Conservation (phyloP, 2,888 invertebrate genomes). For the Smittia aterrima region DNA sequence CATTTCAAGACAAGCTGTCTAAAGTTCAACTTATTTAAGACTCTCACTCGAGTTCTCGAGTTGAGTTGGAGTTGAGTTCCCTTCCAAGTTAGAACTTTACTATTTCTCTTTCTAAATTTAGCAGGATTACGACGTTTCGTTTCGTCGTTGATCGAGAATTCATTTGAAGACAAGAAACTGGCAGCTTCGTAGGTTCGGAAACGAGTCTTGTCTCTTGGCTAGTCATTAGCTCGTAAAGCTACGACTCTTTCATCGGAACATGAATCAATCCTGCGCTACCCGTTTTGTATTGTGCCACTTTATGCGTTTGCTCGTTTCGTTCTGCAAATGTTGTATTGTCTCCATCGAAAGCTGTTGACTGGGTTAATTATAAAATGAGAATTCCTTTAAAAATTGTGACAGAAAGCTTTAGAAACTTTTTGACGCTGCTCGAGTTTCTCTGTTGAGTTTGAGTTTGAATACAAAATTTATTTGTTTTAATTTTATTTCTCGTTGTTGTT, state of each 20-base stretch:
- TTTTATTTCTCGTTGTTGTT: neutral
- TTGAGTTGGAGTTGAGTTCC: neutral
- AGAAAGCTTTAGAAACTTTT: neutral
- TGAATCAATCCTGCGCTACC: neutral
- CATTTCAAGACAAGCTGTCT: neutral
- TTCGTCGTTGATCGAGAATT: too few relatives aligned
- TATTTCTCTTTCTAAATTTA: neutral
- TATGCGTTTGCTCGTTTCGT: neutral
- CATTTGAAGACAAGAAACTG: too few relatives aligned
- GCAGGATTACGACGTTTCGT: too few relatives aligned
- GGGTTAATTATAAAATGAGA: neutral
- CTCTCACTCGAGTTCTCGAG: neutral
- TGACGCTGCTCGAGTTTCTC: too few relatives aligned
- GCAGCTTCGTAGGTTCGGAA: too few relatives aligned
- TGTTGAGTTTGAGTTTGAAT: too few relatives aligned
- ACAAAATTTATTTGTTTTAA: neutral
- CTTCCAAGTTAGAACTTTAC: too few relatives aligned
- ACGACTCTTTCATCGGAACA: too few relatives aligned
- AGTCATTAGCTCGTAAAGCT: too few relatives aligned
- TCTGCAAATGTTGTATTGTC: neutral
- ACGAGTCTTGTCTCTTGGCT: too few relatives aligned
- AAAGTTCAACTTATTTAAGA: neutral
- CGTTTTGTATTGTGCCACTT: constrained; percentile 28
- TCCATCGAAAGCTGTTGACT: neutral
- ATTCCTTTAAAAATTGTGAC: neutral